A percentile compares a stretch with the other conserved stretches of the same genome.
Conservation (phyloP, 2,888 invertebrate genomes). For the Coleophora flavipennella region DNA sequence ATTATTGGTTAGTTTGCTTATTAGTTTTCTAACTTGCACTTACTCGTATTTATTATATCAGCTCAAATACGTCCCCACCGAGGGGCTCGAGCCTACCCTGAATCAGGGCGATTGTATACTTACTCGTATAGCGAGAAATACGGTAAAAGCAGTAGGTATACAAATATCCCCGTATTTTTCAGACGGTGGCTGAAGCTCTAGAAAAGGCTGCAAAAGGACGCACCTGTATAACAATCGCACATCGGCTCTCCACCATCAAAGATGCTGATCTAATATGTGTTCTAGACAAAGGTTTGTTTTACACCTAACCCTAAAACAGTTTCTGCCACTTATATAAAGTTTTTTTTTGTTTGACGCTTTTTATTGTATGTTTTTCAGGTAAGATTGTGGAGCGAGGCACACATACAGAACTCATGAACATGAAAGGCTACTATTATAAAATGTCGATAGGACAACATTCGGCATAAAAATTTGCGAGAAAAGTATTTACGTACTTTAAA, state of each 20-base stretch:
- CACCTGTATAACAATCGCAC: conserved; percentile 90
- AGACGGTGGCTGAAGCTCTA: conserved; percentile 86
- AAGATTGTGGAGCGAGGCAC: conserved; percentile 82
- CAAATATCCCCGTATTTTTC: too few relatives aligned
- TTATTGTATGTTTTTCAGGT: conserved; percentile 68
- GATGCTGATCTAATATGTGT: conserved; percentile 90
- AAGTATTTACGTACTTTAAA: too few relatives aligned
- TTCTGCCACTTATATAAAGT: background rate
- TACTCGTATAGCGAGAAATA: too few relatives aligned
- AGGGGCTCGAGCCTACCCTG: too few relatives aligned
- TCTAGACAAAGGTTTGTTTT: conserved; percentile 76
- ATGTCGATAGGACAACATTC: conserved; percentile 67
- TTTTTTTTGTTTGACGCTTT: background rate
- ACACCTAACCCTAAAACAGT: background rate
- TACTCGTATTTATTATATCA: too few relatives aligned
- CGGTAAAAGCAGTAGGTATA: too few relatives aligned
- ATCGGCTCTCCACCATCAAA: conserved; percentile 86
- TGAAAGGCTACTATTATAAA: conserved; percentile 76
- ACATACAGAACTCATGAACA: conserved; percentile 77
- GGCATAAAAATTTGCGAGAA: too few relatives aligned
- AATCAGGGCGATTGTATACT: too few relatives aligned
- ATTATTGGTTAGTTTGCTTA: too few relatives aligned
- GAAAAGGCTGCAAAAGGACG: conserved; percentile 86
- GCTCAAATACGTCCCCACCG: too few relatives aligned
- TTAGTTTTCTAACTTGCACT: too few relatives aligned